A percentile compares a stretch with the other conserved stretches of the same genome.
Evolutionary conservation across 2,888 invertebrate genomes (phyloP).

Genomic region (Ditula angustiorana): DNA sequence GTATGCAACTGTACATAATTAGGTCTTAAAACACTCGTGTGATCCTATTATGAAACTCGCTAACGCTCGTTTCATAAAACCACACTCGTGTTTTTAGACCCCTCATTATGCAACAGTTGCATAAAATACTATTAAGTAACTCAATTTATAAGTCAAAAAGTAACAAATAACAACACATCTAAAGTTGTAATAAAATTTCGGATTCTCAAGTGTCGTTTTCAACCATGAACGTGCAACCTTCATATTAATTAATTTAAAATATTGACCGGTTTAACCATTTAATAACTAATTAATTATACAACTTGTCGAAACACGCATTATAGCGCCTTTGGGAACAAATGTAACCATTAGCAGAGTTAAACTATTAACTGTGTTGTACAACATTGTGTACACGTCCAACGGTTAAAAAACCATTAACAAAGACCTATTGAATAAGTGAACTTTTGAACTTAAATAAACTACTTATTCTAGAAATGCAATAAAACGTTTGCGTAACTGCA

Average conservation of each 20-base stretch:
- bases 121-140: too few relatives aligned
- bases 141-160: too few relatives aligned
- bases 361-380: slow-evolving; percentile 7
- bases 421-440: slow-evolving; percentile 13
- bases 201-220: not conserved
- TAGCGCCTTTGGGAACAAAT: not conserved
- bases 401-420: slow-evolving; percentile 28
- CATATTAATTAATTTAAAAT: not conserved
- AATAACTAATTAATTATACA: slow-evolving; percentile 9
- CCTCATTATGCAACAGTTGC: too few relatives aligned
- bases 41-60: too few relatives aligned
- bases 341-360: slow-evolving; percentile 11
- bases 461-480: slow-evolving; percentile 6
- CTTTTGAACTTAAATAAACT: slow-evolving; percentile 15
- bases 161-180: not conserved
- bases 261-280: not conserved
- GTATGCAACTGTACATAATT: too few relatives aligned
- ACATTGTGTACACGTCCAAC: slow-evolving; percentile 11
- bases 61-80: too few relatives aligned
- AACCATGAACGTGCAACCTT: slow-evolving; percentile 27
- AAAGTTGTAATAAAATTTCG: not conserved
- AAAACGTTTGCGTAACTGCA: not conserved
- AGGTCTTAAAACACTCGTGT: too few relatives aligned
- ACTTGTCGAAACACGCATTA: slow-evolving; percentile 22
- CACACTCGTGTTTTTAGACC: too few relatives aligned